Evolutionary conservation across 2,888 invertebrate species (phyloP).

Genomic region (Drosophila greeni): DNA sequence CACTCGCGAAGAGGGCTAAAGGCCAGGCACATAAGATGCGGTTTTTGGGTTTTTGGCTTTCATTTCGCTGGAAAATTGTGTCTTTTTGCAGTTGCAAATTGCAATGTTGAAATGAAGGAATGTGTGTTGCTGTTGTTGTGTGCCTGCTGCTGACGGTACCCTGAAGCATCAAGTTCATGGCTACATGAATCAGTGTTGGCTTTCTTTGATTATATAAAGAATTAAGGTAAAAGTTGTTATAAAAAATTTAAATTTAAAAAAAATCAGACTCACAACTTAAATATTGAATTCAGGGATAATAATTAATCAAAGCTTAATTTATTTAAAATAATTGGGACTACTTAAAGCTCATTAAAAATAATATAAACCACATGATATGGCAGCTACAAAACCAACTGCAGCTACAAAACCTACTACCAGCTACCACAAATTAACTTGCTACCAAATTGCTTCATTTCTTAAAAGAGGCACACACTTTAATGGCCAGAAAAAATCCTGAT

Average conservation of each 20-base stretch:
- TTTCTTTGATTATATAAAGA: not conserved
- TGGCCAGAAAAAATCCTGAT: not conserved
- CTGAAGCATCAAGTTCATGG: constrained; percentile 25
- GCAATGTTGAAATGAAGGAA: constrained; percentile 12
- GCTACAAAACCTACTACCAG: not conserved
- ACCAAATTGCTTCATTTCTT: not conserved
- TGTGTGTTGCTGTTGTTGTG: not conserved
- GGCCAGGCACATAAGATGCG: constrained; percentile 5
- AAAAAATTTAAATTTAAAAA: not conserved
- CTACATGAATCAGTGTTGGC: constrained; percentile 7
- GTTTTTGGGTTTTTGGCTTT: not conserved
- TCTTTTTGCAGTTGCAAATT: constrained; percentile 15
- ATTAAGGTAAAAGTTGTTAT: not conserved
- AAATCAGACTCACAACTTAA: not conserved
- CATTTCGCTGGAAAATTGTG: constrained; percentile 8
- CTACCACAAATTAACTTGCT: not conserved
- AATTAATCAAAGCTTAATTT: not conserved
- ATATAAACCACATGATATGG: too few relatives aligned
- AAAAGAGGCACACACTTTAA: not conserved
- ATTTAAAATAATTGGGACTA: not conserved
- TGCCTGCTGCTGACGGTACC: constrained; percentile 20
- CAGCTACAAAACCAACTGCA: not conserved
- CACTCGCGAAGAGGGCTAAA: constrained; percentile 6
- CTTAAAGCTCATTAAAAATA: not conserved
- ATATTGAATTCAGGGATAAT: not conserved